Conservation (phyloP, 2,888 invertebrate species). For the Calliopum simillimum region DNA sequence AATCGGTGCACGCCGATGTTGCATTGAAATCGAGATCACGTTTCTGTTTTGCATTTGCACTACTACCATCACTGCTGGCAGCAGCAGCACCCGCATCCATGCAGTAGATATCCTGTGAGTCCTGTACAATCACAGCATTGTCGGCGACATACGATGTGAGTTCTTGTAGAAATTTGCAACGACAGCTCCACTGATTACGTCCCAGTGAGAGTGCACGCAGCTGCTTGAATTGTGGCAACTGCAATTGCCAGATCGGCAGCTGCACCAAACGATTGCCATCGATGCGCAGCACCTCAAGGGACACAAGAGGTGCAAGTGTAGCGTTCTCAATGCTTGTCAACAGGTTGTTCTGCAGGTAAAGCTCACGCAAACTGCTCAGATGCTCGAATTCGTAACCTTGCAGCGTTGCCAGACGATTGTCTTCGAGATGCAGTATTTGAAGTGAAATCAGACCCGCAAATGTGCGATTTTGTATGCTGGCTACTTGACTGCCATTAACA, state of each 20-base stretch:
- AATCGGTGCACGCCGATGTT: slow-evolving; percentile 80
- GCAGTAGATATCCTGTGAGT: slow-evolving; percentile 85
- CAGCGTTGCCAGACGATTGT: slow-evolving; percentile 82
- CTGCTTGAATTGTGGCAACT: slow-evolving; percentile 61
- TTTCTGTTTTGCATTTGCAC: slow-evolving; percentile 67
- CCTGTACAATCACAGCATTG: slow-evolving; percentile 83
- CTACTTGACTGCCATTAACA: slow-evolving; percentile 87
- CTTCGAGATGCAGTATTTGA: slow-evolving; percentile 85
- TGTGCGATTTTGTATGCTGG: slow-evolving; percentile 89
- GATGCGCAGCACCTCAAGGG: slow-evolving; percentile 83
- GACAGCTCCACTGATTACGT: slow-evolving; percentile 90
- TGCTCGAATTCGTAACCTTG: slow-evolving; percentile 91
- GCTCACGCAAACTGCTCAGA: slow-evolving; percentile 80
- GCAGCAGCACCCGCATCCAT: slow-evolving; percentile 69
- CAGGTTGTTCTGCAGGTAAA: slow-evolving; percentile 88
- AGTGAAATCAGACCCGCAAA: slow-evolving; percentile 89
- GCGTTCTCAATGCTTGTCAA: slow-evolving; percentile 83
- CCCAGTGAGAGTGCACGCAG: slow-evolving; percentile 72
- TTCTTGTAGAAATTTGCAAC: slow-evolving; percentile 89
- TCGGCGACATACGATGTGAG: slow-evolving; percentile 86
- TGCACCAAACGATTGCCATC: slow-evolving; percentile 87
- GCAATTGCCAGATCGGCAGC: slow-evolving; percentile 83
- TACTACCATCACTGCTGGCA: slow-evolving; percentile 41
- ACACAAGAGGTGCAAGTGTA: slow-evolving; percentile 81
- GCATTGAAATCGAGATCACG: slow-evolving; percentile 87